These are phyloP conservation scores for Myiotriccus ornatus DNA, from an alignment of 2,797 vertebrate species.

Conservation along the genomic window DNA sequence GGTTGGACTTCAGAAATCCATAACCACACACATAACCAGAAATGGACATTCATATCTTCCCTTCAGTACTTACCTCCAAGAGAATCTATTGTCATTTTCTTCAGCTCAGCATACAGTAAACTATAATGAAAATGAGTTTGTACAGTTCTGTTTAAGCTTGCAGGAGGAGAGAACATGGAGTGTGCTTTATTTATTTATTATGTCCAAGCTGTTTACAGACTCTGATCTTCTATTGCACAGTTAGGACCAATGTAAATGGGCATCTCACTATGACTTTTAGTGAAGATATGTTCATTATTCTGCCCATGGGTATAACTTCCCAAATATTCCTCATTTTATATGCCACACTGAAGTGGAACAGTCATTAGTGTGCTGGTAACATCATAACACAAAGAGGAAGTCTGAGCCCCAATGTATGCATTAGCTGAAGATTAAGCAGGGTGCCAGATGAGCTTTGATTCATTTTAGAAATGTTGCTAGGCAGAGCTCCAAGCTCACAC, in stretches of 20 bases:
- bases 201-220: background rate
- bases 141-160: background rate
- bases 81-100: background rate
- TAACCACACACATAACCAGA: background rate
- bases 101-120: background rate
- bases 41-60: background rate
- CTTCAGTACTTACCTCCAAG: background rate
- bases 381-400: background rate
- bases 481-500: conserved; percentile 29
- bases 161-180: background rate
- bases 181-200: background rate
- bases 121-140: background rate
- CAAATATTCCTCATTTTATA: background rate
- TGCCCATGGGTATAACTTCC: background rate
- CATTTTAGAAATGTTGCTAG: conserved; percentile 8
- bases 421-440: conserved; percentile 4
- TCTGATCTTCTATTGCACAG: background rate
- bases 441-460: conserved; percentile 28
- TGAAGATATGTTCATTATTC: background rate
- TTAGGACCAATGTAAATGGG: background rate
- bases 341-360: background rate
- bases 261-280: background rate
- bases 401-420: background rate
- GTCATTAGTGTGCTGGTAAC: background rate
- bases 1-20: background rate